phyloP scores from a whole-genome alignment of 2,888 invertebrate genomes.

The Blomia tropicalis region DNA sequence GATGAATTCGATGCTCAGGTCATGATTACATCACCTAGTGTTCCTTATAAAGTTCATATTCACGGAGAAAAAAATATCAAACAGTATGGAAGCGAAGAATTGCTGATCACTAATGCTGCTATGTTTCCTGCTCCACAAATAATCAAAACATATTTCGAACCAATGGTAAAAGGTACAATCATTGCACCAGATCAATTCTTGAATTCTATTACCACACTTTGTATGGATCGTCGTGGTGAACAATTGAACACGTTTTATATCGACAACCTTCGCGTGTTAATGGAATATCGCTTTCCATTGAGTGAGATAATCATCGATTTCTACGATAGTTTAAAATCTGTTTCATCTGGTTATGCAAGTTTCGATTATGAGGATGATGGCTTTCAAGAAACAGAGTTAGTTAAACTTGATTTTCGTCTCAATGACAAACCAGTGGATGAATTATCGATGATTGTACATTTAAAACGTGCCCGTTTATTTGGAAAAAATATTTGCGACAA shows the following conservation, averaged over 20 bases:
- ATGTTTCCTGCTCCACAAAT: constrained; percentile 40
- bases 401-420: constrained; percentile 57
- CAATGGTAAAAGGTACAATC: constrained; percentile 70
- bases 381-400: constrained; percentile 55
- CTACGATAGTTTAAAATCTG: constrained; percentile 71
- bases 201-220: constrained; percentile 33
- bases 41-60: constrained; percentile 49
- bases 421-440: constrained; percentile 70
- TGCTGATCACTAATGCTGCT: constrained; percentile 36
- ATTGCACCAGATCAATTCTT: constrained; percentile 53
- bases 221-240: constrained; percentile 50
- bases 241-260: constrained; percentile 56
- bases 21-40: constrained; percentile 42
- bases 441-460: constrained; percentile 62
- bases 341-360: constrained; percentile 81
- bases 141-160: constrained; percentile 63
- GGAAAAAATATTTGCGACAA: constrained; percentile 55
- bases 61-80: constrained; percentile 48
- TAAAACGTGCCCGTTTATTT: constrained; percentile 46
- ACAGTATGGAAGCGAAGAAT: constrained; percentile 36
- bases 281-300: constrained; percentile 68
- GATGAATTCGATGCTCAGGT: constrained; percentile 41
- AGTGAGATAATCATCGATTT: constrained; percentile 89
- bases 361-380: constrained; percentile 82
- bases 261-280: constrained; percentile 61